Evolutionary conservation across 2,888 invertebrate species (phyloP), one percentile per base, ranked within the genome.

Genomic region (Sarcophaga carnaria): DNA sequence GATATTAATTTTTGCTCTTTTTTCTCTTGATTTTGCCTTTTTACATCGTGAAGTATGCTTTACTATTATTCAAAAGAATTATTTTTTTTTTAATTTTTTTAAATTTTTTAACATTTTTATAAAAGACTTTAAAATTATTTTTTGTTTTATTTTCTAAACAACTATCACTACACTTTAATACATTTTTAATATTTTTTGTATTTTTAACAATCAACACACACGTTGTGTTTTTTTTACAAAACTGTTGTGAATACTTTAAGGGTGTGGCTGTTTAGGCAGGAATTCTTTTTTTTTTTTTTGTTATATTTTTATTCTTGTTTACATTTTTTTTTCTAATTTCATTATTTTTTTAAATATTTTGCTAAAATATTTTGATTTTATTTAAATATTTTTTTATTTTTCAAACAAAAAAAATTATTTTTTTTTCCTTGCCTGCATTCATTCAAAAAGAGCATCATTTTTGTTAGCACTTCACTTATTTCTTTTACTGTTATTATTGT

Each of bases 231-330:
- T 37, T 47, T 69, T 54, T 20, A 27, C 60, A 80, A 47, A 69
- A 78, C 74, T 81, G 81, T 37, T 81, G 37, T 37, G 37, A 64
- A 76, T 80, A 77, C 75, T 81, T 86, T 88, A 60, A 80, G 86
- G 88, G 88, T 86, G 88, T 88, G 88, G 88, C 88, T 72, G 54
- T 12, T 54, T 14, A 54, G 37, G 37, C 17, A 54, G 17, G 17
- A 77, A 71, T 25, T 17, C 2, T n/a, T 45, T 47, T 47, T n/a
- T 45, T 6, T 37, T 37, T 37, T 37, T 37, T 37, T 37, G 37
- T 37, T 27, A 69, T 17, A 47, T 37, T 22, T 49, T 59, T 54
- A 70, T 22, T 45, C 1, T 14, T 70, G 12, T 4, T 71, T 49
- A 59, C 54, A 27, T 17, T 47, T 63, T 17, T 17, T 63, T 14